A percentile compares a stretch with the other conserved stretches of the same genome.
These are phyloP conservation scores for Bombus affinis DNA, from an alignment of 1,140 invertebrate species.

Conservation along the genomic window DNA sequence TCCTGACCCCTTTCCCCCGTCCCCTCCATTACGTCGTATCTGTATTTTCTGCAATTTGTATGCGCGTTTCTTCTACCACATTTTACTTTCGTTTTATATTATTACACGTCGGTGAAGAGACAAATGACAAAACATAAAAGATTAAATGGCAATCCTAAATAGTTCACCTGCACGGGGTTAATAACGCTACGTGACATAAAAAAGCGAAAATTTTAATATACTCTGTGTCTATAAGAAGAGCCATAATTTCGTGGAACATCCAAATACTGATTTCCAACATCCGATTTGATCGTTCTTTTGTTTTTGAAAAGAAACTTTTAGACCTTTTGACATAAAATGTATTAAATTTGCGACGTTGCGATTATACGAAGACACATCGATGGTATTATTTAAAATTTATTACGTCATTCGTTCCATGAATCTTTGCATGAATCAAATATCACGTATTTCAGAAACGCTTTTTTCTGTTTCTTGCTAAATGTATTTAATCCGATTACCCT, in stretches of 20 bases:
- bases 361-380: not conserved
- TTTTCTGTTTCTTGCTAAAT: not conserved
- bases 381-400: not conserved
- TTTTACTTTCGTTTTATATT: too few relatives aligned
- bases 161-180: too few relatives aligned
- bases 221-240: not conserved
- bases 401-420: not conserved
- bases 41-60: not conserved
- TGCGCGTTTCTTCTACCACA: too few relatives aligned
- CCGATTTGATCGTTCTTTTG: not conserved
- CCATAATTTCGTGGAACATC: not conserved
- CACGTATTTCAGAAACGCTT: not conserved
- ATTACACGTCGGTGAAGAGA: too few relatives aligned
- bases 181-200: too few relatives aligned
- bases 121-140: too few relatives aligned
- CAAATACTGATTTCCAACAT: not conserved
- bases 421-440: not conserved
- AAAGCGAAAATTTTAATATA: too few relatives aligned
- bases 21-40: not conserved
- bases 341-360: not conserved
- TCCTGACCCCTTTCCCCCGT: not conserved
- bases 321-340: too few relatives aligned
- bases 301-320: too few relatives aligned
- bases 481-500: slow-evolving; percentile 14
- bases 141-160: too few relatives aligned